These are phyloP conservation scores for Chaetops frenatus DNA, from an alignment of 2,113 vertebrate species.

Conservation along the genomic window DNA sequence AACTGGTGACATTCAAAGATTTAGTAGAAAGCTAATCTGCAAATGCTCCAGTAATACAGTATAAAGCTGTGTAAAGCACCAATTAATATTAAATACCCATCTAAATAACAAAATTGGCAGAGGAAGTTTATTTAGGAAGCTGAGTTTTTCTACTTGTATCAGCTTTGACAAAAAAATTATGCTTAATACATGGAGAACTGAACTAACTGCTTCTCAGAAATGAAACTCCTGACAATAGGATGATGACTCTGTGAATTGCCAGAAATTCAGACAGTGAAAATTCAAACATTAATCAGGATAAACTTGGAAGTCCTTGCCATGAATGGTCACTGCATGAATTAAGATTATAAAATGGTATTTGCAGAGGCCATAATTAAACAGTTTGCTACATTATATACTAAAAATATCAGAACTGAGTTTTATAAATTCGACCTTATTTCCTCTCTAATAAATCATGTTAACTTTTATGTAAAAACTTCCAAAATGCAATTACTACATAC, in stretches of 20 bases:
- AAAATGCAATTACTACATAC: conserved; percentile 57
- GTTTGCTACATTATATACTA: not conserved
- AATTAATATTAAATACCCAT: not conserved
- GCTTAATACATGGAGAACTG: not conserved
- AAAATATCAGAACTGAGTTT: not conserved
- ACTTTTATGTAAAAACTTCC: not conserved
- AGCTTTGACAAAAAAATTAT: not conserved
- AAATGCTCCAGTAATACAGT: not conserved
- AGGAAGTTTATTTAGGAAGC: not conserved
- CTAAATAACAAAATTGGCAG: not conserved
- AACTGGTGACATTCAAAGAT: not conserved
- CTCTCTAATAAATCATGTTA: not conserved
- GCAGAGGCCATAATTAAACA: not conserved
- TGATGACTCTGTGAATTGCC: not conserved
- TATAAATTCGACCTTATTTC: not conserved
- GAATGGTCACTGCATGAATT: not conserved
- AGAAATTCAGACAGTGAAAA: not conserved
- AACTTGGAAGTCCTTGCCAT: not conserved
- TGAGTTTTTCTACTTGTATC: not conserved
- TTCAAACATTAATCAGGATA: not conserved
- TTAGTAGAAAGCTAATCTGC: not conserved
- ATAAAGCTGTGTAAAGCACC: not conserved
- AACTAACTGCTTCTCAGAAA: not conserved
- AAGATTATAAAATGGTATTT: not conserved
- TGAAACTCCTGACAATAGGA: not conserved